Conservation (phyloP, 2,888 invertebrate genomes). For the Cataglyphis albicans region DNA sequence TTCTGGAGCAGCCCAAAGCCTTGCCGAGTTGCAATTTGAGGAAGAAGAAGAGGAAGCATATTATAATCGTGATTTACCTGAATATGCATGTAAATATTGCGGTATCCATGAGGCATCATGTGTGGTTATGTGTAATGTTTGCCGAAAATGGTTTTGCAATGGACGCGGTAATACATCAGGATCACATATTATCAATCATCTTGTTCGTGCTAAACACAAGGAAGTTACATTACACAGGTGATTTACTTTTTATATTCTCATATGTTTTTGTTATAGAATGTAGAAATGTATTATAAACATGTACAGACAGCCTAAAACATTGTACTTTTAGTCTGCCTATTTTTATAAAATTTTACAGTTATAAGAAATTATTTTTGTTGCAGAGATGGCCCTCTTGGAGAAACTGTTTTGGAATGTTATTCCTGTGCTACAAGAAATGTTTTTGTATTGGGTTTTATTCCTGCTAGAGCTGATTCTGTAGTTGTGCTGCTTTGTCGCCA, state of each 20-base stretch:
- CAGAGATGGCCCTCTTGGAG: constrained; percentile 98
- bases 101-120: constrained; percentile 99
- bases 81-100: constrained; percentile 99
- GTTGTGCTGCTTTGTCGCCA: constrained; percentile 98
- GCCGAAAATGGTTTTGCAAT: constrained; percentile 99
- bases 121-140: constrained; percentile 99
- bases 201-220: constrained; percentile 99
- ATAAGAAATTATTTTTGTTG: constrained; percentile 21
- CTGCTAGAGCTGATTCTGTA: constrained; percentile 99
- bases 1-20: constrained; percentile 90
- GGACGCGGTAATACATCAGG: constrained; percentile 99
- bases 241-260: not conserved
- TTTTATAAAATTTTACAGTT: not conserved
- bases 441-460: constrained; percentile 99
- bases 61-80: constrained; percentile 95
- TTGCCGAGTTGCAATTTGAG: constrained; percentile 97
- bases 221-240: constrained; percentile 97
- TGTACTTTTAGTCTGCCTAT: not conserved
- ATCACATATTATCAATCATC: constrained; percentile 99
- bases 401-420: constrained; percentile 99
- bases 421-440: constrained; percentile 99
- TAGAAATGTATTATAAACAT: not conserved
- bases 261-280: not conserved
- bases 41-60: constrained; percentile 97
- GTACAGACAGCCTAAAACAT: not conserved